These are phyloP conservation scores for Acanthisitta chloris DNA, from an alignment of 2,113 vertebrate species.

Conservation along the genomic window DNA sequence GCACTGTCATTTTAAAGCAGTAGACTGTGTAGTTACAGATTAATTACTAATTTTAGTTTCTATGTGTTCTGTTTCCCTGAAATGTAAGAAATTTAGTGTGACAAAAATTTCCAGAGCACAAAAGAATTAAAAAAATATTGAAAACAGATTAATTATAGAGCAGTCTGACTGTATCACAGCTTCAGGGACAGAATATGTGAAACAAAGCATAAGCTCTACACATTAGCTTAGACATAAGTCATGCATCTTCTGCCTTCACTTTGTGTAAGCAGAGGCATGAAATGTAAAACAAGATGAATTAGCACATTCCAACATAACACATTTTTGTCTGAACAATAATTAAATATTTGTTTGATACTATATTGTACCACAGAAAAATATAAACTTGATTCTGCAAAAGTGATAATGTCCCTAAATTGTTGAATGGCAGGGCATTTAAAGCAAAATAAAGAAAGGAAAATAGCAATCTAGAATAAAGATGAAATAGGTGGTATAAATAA, in stretches of 20 bases:
- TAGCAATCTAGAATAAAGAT: background rate
- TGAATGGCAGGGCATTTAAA: background rate
- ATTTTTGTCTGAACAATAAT: background rate
- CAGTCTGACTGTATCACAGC: background rate
- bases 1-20: background rate
- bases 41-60: background rate
- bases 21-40: background rate
- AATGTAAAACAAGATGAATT: background rate
- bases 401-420: background rate
- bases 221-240: background rate
- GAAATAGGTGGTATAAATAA: background rate
- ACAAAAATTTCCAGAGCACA: background rate
- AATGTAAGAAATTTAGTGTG: background rate
- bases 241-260: background rate
- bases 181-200: background rate
- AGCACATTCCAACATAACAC: background rate
- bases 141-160: background rate
- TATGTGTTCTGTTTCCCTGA: background rate
- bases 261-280: background rate
- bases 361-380: background rate
- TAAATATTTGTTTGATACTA: background rate
- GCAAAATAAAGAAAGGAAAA: background rate
- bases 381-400: background rate
- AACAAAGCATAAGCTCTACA: background rate
- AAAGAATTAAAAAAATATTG: background rate